Percentiles rank a stretch among this genome's conserved stretches.
Evolutionary conservation across 2,113 vertebrate species (phyloP).

Genomic region (Cranoglanis bouderius): DNA sequence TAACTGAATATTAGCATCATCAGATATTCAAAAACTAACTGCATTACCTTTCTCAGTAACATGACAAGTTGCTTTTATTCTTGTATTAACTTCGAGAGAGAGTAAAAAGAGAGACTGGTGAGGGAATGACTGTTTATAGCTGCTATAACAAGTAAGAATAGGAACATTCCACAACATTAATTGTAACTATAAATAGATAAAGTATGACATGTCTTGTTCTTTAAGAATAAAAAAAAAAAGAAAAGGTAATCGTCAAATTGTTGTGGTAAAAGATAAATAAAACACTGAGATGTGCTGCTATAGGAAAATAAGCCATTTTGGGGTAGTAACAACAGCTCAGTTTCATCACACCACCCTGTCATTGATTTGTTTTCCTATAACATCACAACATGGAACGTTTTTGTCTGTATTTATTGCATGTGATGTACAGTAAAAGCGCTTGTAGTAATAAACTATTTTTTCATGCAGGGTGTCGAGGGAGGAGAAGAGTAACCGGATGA

Average conservation of each 20-base stretch:
- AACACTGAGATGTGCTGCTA: neutral
- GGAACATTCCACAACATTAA: neutral
- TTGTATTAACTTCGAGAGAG: neutral
- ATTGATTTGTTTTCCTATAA: neutral
- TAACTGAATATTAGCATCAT: neutral
- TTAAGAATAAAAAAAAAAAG: neutral
- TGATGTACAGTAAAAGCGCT: neutral
- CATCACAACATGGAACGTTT: neutral
- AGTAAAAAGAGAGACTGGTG: neutral
- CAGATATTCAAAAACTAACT: neutral
- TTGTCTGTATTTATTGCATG: neutral
- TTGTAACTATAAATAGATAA: neutral
- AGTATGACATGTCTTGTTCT: neutral
- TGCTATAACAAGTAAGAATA: neutral
- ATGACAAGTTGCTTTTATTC: neutral
- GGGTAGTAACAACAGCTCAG: neutral
- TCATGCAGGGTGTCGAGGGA: slow-evolving; percentile 85
- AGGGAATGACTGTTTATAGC: neutral
- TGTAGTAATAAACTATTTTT: neutral
- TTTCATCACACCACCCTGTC: neutral
- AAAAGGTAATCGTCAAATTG: too few species aligned
- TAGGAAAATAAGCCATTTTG: neutral
- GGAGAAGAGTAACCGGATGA: slow-evolving; percentile 94
- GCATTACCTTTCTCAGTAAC: neutral
- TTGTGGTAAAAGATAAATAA: too few species aligned